Evolutionary conservation across 1,140 invertebrate species (phyloP), one percentile per base, ranked within the genome.

Genomic region (Ips typographus): DNA sequence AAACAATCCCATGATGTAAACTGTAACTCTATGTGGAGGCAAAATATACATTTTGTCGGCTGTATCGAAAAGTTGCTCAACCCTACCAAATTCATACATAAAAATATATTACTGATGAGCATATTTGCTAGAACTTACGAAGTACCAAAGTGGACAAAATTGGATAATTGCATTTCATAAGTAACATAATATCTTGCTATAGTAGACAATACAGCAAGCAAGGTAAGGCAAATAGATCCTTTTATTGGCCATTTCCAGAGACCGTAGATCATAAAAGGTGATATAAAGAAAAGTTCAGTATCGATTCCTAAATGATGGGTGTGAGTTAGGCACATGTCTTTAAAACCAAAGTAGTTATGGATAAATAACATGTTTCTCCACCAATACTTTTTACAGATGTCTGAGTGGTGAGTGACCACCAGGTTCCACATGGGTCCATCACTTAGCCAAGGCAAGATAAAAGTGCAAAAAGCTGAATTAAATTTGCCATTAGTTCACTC

Each of bases 221-320:
- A 49, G 1, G 78, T 49, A 0, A 91, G 77, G 6, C 85, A 65
- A 1, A 83, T 53, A 40, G 83, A 73, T 40, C 90, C 90, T 36
- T 83, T 73, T 59, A 80, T 86, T 22, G 84, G 85, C 80, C 80
- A 89, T 70, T 84, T 88, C 83, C 88, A 91, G 2, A 93, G 73
- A 2, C 89, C 70, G n/a, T 84, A 81, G 65, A 91, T 81, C 2
- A 93, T 80, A 0, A 93, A 80, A 2, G 91, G 85, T 0, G 90
- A 87, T 0, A 88, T 77, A 2, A 90, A 80, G 78, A 91, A 93
- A 44, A 93, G 82, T 77, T 93, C 91, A 80, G 91, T 92, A 75
- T 94, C 92, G 74, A 93, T 92, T 4, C 91, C 91, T 60, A 94
- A 79, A 63, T 89, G 88, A 73, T 89, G 88, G 0, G 88, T 89